Base-by-base conservation (phyloP, 2,113 vertebrate species). In the Aptenodytes forsteri region DNA sequence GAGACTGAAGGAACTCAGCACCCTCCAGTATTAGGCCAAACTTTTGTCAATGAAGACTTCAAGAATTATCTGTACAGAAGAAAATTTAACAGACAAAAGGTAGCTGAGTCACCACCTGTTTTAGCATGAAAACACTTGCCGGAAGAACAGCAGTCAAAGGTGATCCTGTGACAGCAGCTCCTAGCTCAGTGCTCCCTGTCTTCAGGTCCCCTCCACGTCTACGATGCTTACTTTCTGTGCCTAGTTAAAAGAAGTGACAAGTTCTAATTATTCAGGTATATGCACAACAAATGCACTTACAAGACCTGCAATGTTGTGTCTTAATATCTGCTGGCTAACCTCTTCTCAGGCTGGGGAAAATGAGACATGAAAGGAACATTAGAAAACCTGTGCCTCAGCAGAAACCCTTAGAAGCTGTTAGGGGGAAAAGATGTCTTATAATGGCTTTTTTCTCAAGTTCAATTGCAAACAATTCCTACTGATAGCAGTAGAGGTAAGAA, bases 111-210 rank as follows among this genome's bases (percentile, higher is more conserved):
- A 80, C 52, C 36, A 83, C 7, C 32, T 58, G 54, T 69, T 77
- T 72, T 72, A 83, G 46, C 34, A 71, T 18, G 42, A 50, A 72
- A 71, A 47, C 42, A 98, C 99, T 99, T 97, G 98, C 99, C 38
- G 93, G 95, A 84, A 97, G 93, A 65, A 70, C 40, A 56, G 93
- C 38, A 40, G 95, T 90, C 13, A 97, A 93, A 80, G 98, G 91
- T 3, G 96, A 93, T 66, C 95, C 95, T 23, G 96, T 71, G 9
- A 91, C 49, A 36, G 95, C 62, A 19, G 97, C 79, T 56, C 70
- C 88, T 26, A 96, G 94, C 89, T 96, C 96, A 17, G 71, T 71
- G 71, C 61, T 92, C 69, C 90, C 95, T 65, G 79, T 94, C 66
- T 96, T 97, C 91, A 95, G 85, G 34, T 77, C 95, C 61, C 96